Percentiles rank a stretch among this genome's conserved stretches.
Evolutionary conservation across 2,113 vertebrate species (phyloP).

Genomic region (Osmerus eperlanus): DNA sequence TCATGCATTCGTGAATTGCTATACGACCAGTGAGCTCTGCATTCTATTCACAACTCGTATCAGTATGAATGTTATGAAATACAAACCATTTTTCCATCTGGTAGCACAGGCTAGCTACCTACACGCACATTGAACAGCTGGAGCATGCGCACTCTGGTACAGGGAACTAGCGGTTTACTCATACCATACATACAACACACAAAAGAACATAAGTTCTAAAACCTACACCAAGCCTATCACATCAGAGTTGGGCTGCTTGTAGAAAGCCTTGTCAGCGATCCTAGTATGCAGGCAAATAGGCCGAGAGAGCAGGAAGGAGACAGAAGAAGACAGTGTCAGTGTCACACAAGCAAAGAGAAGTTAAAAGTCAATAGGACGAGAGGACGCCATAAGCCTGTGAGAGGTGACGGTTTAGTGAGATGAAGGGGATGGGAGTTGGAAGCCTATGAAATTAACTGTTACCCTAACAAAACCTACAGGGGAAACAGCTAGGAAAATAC

Average conservation of each 20-base stretch:
- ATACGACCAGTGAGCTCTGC: too few species aligned
- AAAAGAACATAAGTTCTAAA: constrained; percentile 57
- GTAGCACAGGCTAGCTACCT: too few species aligned
- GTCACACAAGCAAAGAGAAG: constrained; percentile 61
- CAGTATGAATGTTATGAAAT: background rate
- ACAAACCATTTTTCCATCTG: background rate
- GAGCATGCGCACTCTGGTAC: constrained; percentile 43
- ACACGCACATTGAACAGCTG: constrained; percentile 17
- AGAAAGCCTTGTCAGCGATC: constrained; percentile 99
- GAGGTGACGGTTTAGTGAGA: background rate
- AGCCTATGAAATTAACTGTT: too few species aligned
- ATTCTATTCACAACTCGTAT: too few species aligned
- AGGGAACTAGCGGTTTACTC: background rate
- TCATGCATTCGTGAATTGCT: background rate
- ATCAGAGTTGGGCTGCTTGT: constrained; percentile 98
- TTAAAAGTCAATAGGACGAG: constrained; percentile 25
- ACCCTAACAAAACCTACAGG: background rate
- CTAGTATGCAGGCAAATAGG: constrained; percentile 74
- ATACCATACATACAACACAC: constrained; percentile 31
- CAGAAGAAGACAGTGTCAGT: constrained; percentile 73
- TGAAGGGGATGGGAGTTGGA: too few species aligned
- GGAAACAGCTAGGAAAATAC: background rate
- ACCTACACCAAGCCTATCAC: constrained; percentile 98
- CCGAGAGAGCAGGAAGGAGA: constrained; percentile 64
- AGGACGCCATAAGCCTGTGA: background rate